Evolutionary conservation across 2,113 vertebrate genomes (phyloP).

Genomic region (Indri indri): DNA sequence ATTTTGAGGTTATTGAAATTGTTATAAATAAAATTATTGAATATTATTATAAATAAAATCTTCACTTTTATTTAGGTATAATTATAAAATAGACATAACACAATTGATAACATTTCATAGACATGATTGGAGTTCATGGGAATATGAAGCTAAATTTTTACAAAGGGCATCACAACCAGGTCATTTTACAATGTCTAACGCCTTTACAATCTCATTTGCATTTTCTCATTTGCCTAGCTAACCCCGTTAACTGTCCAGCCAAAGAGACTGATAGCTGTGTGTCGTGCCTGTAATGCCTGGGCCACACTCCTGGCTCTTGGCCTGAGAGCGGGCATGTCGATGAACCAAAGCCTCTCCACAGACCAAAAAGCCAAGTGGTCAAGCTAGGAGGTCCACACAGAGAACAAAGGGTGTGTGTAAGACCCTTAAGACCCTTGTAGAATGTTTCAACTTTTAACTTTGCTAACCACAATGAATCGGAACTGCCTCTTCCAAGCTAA

Average conservation of each 20-base stretch:
- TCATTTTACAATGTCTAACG: background rate
- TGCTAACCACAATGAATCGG: background rate
- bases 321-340: background rate
- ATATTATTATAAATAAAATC: slow-evolving; percentile 10
- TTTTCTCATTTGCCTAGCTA: background rate
- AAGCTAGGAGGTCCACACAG: background rate
- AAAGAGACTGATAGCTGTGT: background rate
- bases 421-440: background rate
- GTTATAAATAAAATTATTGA: background rate
- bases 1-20: background rate
- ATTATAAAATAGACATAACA: background rate
- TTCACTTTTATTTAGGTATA: background rate
- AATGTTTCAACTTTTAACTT: background rate
- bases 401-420: background rate
- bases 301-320: background rate
- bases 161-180: background rate
- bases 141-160: background rate
- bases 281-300: fast-evolving
- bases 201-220: background rate
- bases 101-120: background rate
- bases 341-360: background rate
- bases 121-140: background rate
- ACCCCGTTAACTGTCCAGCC: background rate
- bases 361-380: background rate
- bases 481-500: background rate